These are phyloP conservation scores for Erebia aethiops DNA, from an alignment of 2,888 invertebrate genomes.

Conservation along the genomic window DNA sequence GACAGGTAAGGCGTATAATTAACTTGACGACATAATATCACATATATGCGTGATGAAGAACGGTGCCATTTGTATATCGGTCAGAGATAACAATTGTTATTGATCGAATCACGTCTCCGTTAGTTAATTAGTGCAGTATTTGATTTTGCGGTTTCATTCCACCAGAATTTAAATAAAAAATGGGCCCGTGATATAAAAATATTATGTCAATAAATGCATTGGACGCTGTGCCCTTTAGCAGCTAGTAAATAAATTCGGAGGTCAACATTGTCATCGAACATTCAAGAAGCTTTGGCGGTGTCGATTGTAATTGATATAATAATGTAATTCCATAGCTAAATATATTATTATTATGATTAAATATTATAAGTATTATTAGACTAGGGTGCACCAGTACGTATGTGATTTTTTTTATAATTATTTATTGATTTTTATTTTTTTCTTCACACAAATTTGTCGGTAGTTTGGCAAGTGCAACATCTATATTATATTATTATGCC, in stretches of 20 bases:
- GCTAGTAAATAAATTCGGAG: slow-evolving; percentile 48
- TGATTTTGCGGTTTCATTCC: slow-evolving; percentile 35
- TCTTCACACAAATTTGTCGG: slow-evolving; percentile 27
- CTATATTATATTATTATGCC: slow-evolving; percentile 39
- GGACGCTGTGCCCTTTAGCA: slow-evolving; percentile 35
- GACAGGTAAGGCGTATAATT: background rate
- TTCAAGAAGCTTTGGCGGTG: slow-evolving; percentile 58
- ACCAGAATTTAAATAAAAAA: slow-evolving; percentile 20
- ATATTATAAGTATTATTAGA: slow-evolving; percentile 37
- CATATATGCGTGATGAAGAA: background rate
- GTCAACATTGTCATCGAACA: slow-evolving; percentile 81
- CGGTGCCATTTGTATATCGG: background rate
- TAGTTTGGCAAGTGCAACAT: slow-evolving; percentile 41
- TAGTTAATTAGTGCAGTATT: background rate
- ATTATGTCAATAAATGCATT: slow-evolving; percentile 21
- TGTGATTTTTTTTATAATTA: slow-evolving; percentile 27
- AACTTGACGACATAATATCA: background rate
- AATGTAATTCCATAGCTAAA: slow-evolving; percentile 33
- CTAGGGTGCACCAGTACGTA: slow-evolving; percentile 56
- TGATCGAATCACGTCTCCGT: background rate
- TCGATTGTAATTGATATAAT: slow-evolving; percentile 34
- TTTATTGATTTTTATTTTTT: slow-evolving; percentile 22
- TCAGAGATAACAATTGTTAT: background rate
- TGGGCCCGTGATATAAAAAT: slow-evolving; percentile 35
- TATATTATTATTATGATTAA: slow-evolving; percentile 34